phyloP scores from a whole-genome alignment of 2,888 invertebrate genomes.

The Drosophila meridiana region DNA sequence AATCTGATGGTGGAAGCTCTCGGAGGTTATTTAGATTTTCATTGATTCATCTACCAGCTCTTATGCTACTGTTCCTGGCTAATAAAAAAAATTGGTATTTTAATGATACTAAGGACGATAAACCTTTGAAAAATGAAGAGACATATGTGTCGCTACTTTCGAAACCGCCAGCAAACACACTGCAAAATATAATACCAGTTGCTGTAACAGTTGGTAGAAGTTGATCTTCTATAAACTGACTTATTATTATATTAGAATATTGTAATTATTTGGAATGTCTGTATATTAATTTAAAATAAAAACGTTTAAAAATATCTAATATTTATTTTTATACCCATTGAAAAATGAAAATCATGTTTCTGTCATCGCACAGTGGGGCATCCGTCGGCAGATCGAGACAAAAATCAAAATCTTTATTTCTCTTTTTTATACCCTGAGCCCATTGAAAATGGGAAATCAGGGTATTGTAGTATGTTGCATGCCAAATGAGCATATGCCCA shows the following conservation, averaged over 20 bases:
- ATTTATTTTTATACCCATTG: too few relatives aligned
- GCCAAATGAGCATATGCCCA: too few relatives aligned
- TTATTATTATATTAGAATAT: constrained; percentile 6
- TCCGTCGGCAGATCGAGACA: too few relatives aligned
- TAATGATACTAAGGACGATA: constrained; percentile 76
- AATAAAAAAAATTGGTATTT: constrained; percentile 93
- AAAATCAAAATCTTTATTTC: too few relatives aligned
- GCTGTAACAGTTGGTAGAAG: constrained; percentile 48
- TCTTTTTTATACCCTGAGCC: too few relatives aligned
- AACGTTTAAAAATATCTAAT: too few relatives aligned
- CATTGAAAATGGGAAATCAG: too few relatives aligned
- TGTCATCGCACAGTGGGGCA: too few relatives aligned
- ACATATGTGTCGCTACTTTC: constrained; percentile 36
- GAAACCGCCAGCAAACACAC: constrained; percentile 31
- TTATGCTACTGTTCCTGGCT: constrained; percentile 95
- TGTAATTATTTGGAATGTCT: constrained; percentile 16
- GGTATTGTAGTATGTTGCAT: too few relatives aligned
- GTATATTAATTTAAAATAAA: constrained; percentile 7
- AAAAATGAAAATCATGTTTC: too few relatives aligned
- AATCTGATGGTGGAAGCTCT: constrained; percentile 95
- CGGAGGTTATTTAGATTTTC: constrained; percentile 97
- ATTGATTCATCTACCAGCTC: constrained; percentile 94
- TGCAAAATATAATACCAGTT: constrained; percentile 58
- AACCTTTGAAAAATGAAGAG: constrained; percentile 48
- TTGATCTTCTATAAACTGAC: constrained; percentile 23